phyloP scores from a whole-genome alignment of 1,140 invertebrate genomes.

The Cydia pomonella region DNA sequence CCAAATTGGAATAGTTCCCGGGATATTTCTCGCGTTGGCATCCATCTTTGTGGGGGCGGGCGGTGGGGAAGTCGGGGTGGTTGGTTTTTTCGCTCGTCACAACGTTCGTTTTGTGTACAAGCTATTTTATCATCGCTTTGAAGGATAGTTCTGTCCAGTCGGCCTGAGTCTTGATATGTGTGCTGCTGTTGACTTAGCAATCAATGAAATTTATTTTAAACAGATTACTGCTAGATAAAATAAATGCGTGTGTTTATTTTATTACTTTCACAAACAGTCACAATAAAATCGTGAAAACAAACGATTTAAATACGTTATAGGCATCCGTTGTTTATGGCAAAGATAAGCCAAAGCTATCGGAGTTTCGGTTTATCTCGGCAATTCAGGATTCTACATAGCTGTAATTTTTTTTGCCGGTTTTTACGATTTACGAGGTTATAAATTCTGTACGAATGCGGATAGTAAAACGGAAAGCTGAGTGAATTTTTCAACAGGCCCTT shows the following conservation, averaged over 20 bases:
- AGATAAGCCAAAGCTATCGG: conserved; percentile 50
- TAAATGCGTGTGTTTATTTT: conserved; percentile 1
- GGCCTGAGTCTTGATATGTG: conserved; percentile 15
- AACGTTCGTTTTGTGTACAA: conserved; percentile 58
- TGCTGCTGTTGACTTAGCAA: not conserved
- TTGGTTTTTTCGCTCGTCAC: conserved; percentile 59
- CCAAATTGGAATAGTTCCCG: conserved; percentile 73
- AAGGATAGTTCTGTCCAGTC: conserved; percentile 32
- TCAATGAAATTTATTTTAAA: not conserved
- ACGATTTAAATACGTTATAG: conserved; percentile 34
- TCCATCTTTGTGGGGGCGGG: conserved; percentile 63
- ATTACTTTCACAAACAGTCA: not conserved
- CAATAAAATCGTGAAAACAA: conserved; percentile 27
- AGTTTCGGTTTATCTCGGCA: conserved; percentile 54
- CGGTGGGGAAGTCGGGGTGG: conserved; percentile 40
- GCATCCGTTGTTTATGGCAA: conserved; percentile 46
- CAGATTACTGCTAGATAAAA: not conserved
- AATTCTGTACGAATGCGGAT: conserved; percentile 68
- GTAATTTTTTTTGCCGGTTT: conserved; percentile 68
- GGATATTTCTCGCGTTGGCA: conserved; percentile 64
- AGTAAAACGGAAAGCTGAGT: conserved; percentile 66
- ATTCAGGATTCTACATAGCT: conserved; percentile 54
- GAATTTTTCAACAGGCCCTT: conserved; percentile 64
- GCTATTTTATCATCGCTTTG: conserved; percentile 51
- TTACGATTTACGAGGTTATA: conserved; percentile 68